Base-by-base conservation (phyloP, 1,140 invertebrate species). In the silkworm (Bombyx mori) region DNA sequence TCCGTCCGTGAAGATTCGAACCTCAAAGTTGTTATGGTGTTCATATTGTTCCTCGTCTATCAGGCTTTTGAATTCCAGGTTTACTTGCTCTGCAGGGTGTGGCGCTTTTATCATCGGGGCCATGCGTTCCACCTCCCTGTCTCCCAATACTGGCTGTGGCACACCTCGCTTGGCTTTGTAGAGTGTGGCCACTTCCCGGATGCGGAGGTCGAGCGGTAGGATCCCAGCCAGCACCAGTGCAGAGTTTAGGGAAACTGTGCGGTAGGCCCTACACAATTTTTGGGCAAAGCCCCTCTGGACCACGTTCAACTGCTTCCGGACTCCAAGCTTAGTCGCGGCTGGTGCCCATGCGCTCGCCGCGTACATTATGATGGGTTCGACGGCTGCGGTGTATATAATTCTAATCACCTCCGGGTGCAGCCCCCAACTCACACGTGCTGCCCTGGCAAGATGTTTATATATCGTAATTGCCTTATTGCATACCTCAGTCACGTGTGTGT, bases 161-260 rank as follows among this genome's bases (percentile, higher is more conserved):
- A 65, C 35, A 9, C 61, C 59, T 42, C 60, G 65, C 18, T 63
- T 69, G 1, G 52, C 57, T 18, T 55, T 53, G 22, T 60, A 69
- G 8, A 66, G 58, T 9, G 12, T 35, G 4, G 67, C 61, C 6
- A 45, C 46, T 12, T 69, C 67, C 8, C 57, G 57, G 9, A 69
- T 57, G n/a, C 61, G n/a, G 0, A 69, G 55, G 44, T 69, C 63
- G 5, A 69, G 61, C 6, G 63, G 66, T 6, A 66, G 58, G 7
- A 60, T 52, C 10, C 67, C 67, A 0, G 67, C 42, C 1, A 69
- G 49, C 0, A 60, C 10, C 8, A 61, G 54, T 3, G 56, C 54
- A n/a, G 62, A 64, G 8, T 18, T 50, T 10, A 60, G 48, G 3
- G 67, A 69, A 1, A 62, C 54, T 2, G 68, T 71, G 4, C 68